A percentile compares a stretch with the other conserved stretches of the same genome.
Conservation (phyloP, 2,113 vertebrate species). For the Fukomys damarensis region DNA sequence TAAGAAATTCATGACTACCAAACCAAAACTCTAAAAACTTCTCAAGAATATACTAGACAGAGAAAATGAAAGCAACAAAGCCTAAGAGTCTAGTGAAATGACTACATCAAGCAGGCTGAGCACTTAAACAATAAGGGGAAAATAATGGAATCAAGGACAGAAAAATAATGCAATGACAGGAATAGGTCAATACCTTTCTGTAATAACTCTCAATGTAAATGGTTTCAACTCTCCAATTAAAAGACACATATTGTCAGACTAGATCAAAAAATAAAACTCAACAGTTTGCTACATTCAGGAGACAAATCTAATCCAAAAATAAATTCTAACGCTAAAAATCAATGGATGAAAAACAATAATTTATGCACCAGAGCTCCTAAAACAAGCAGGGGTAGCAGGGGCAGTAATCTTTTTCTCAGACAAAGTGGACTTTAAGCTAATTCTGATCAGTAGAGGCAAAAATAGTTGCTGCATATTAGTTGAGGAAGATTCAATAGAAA, state of each 20-base stretch:
- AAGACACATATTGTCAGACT: neutral
- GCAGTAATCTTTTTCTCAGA: neutral
- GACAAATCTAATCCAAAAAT: neutral
- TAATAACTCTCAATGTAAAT: neutral
- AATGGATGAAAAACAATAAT: neutral
- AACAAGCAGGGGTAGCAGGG: too few species aligned
- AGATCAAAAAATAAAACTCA: neutral
- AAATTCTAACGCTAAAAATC: neutral
- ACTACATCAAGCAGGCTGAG: too few species aligned
- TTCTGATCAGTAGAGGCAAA: neutral
- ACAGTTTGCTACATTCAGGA: neutral
- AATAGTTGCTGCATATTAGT: neutral
- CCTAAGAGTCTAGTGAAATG: too few species aligned
- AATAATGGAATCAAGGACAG: neutral
- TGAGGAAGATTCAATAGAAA: neutral
- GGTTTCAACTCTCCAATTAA: neutral
- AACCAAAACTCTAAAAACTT: too few species aligned
- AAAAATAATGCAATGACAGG: neutral
- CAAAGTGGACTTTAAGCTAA: neutral
- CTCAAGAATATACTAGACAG: too few species aligned
- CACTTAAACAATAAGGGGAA: too few species aligned
- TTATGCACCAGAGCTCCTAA: neutral
- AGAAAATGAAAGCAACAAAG: too few species aligned
- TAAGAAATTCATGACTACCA: too few species aligned
- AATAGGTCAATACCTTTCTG: neutral